A percentile compares a stretch with the other conserved stretches of the same genome.
These are phyloP conservation scores for Limonius californicus DNA, from an alignment of 1,140 invertebrate genomes.

Conservation along the genomic window DNA sequence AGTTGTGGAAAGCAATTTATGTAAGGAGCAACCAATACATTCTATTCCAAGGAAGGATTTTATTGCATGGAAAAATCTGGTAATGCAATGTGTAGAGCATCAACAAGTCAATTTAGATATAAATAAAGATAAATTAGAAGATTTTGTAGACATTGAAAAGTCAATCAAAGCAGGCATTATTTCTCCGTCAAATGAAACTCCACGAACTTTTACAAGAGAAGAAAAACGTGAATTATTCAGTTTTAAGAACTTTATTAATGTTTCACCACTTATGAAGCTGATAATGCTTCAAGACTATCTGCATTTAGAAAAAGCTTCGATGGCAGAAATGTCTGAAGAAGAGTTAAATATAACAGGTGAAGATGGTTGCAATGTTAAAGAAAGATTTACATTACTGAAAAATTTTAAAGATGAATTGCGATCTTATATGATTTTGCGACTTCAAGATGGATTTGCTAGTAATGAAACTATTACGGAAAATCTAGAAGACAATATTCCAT, in stretches of 20 bases:
- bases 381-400: background rate
- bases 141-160: background rate
- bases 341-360: background rate
- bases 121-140: background rate
- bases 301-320: background rate
- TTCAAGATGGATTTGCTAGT: background rate
- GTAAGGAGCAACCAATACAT: background rate
- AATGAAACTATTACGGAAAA: background rate
- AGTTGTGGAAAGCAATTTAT: background rate
- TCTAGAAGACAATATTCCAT: background rate
- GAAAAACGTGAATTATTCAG: background rate
- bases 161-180: constrained; percentile 1
- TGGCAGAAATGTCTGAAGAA: background rate
- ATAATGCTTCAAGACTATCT: background rate
- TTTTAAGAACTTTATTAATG: background rate
- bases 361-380: background rate
- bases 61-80: background rate
- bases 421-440: background rate
- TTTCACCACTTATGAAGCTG: background rate
- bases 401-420: background rate
- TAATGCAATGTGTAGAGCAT: background rate
- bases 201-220: background rate
- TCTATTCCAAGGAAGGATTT: background rate
- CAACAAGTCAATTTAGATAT: constrained; percentile 7
- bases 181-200: background rate